Percentiles rank a stretch among this genome's conserved stretches.
Evolutionary conservation across 2,113 vertebrate species (phyloP).

Genomic region (Cinclus mexicanus): DNA sequence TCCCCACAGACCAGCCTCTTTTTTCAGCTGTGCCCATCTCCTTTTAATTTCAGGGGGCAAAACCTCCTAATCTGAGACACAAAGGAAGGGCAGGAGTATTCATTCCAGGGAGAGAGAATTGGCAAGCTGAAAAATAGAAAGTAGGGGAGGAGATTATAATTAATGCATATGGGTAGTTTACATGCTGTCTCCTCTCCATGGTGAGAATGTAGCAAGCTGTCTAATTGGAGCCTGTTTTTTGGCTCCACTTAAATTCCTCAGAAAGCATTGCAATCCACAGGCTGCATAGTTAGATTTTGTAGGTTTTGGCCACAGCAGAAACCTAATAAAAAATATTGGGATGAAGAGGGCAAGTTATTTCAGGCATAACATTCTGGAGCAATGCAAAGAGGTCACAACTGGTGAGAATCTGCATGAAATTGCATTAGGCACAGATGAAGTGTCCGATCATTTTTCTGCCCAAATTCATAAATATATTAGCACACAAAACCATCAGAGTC

Average conservation of each 20-base stretch:
- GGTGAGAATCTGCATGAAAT: slow-evolving; percentile 30
- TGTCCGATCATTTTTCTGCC: neutral
- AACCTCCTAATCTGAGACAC: neutral
- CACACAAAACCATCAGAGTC: neutral
- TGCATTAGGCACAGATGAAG: slow-evolving; percentile 38
- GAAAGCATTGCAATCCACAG: neutral
- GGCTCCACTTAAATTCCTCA: neutral
- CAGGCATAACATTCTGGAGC: neutral
- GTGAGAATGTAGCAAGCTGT: slow-evolving; percentile 29
- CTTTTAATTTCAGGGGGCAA: neutral
- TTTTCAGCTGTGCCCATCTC: neutral
- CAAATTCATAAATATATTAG: slow-evolving; percentile 27
- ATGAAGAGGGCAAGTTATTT: slow-evolving; percentile 24
- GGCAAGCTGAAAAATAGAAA: slow-evolving; percentile 5
- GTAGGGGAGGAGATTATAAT: slow-evolving; percentile 10
- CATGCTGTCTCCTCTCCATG: slow-evolving; percentile 30
- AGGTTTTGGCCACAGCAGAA: slow-evolving; percentile 2
- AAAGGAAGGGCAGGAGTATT: neutral
- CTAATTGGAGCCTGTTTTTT: slow-evolving; percentile 15
- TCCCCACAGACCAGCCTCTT: neutral
- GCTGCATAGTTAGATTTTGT: slow-evolving; percentile 21
- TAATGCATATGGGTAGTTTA: slow-evolving; percentile 3
- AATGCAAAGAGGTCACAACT: neutral
- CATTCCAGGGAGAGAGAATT: neutral
- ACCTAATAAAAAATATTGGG: slow-evolving; percentile 7